These are phyloP conservation scores for Nomia melanderi DNA, from an alignment of 1,140 invertebrate species.

Conservation along the genomic window DNA sequence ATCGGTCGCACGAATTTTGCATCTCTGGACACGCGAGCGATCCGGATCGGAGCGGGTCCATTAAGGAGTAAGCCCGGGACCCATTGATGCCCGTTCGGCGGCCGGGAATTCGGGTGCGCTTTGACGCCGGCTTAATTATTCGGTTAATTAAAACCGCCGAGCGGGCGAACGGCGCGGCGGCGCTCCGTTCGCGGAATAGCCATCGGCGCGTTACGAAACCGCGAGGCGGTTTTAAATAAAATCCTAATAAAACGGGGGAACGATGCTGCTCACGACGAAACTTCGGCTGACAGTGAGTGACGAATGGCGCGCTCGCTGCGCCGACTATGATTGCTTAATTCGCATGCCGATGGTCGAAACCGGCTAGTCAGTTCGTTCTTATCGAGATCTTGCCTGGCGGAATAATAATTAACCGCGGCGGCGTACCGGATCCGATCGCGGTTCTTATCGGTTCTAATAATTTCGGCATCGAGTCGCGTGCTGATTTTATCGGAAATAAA, in stretches of 20 bases:
- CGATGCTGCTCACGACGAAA: constrained; percentile 73
- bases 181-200: neutral
- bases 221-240: constrained; percentile 14
- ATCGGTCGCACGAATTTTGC: constrained; percentile 5
- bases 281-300: constrained; percentile 74
- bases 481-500: constrained; percentile 2
- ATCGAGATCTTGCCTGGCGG: constrained; percentile 75
- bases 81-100: neutral
- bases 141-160: neutral
- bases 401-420: constrained; percentile 73
- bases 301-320: constrained; percentile 71
- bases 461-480: neutral
- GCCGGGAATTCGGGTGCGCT: neutral
- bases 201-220: constrained; percentile 2
- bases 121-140: constrained; percentile 6
- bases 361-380: constrained; percentile 68
- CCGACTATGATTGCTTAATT: constrained; percentile 78
- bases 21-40: constrained; percentile 11
- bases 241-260: constrained; percentile 20
- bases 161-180: neutral
- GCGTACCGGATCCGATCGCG: neutral
- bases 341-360: constrained; percentile 73
- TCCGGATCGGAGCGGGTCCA: neutral
- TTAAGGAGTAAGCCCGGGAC: neutral
- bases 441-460: constrained; percentile 9